Evolutionary conservation across 2,888 invertebrate species (phyloP), one percentile per base, ranked within the genome.

Genomic region (Orthosia cruda): DNA sequence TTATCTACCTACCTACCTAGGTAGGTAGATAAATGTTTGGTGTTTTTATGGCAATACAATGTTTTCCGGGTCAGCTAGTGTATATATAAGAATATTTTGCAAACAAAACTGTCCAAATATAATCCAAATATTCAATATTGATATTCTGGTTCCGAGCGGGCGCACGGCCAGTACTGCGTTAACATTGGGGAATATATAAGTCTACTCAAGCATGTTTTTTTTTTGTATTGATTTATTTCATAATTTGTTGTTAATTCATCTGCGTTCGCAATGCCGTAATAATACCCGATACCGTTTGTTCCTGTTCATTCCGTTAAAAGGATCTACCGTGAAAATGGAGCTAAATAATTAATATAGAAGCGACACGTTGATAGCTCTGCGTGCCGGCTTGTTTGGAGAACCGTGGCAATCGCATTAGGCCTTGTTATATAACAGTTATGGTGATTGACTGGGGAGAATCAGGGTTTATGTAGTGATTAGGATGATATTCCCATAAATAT

Each of bases 371-470:
- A 81, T 65, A 74, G 84, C 68, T 75, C 45, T 18, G 55, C 68
- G 50, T 83, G 80, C 83, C 83, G 59, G 80, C 71, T 80, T 77
- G 78, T 77, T 71, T 67, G n/a, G 66, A 83, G 49, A n/a, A 50
- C 62, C 83, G 71, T 83, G 61, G 65, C 40, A 85, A 83, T 77
- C 62, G 73, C 57, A 11, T 84, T 62, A 81, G 59, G 12, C 59
- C 81, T 77, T 77, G 77, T 83, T 83, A 71, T 45, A 71, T 68
- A 84, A 84, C 84, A 69, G 85, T 72, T 72, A 78, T 26, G 4
- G 5, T 13, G 62, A 81, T 52, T 71, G 77, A 77, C 68, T 67
- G 72, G 23, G 12, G 72, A 71, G 55, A 84, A 83, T 84, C 26
- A 11, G 72, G 65, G 26, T 67, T 58, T 57, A 58, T 65, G 50